Conservation (phyloP, 1,140 invertebrate genomes). For the Leptinotarsa texana region DNA sequence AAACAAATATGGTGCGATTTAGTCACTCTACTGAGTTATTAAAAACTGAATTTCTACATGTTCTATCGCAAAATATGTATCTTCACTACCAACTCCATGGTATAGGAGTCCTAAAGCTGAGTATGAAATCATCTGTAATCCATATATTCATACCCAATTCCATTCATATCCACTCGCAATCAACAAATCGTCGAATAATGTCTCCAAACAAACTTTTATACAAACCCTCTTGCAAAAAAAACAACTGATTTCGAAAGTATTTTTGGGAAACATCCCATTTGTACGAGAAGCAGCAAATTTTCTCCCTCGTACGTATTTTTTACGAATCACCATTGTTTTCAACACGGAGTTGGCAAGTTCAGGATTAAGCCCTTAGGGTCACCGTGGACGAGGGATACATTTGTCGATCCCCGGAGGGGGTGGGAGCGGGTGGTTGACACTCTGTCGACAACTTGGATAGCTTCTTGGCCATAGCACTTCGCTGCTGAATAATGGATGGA, state of each 20-base stretch:
- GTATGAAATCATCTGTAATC: too few relatives aligned
- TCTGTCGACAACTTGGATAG: constrained; percentile 30
- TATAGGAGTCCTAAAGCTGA: too few relatives aligned
- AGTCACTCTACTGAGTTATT: too few relatives aligned
- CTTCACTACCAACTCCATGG: too few relatives aligned
- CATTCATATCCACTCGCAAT: too few relatives aligned
- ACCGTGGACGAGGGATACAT: constrained; percentile 34
- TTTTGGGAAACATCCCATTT: constrained; percentile 27
- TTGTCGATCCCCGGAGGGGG: constrained; percentile 26
- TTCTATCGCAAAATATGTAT: too few relatives aligned
- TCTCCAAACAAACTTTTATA: neutral
- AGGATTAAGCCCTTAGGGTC: constrained; percentile 34
- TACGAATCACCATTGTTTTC: constrained; percentile 30
- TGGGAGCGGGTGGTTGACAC: constrained; percentile 27
- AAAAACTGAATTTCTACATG: too few relatives aligned
- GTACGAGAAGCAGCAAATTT: constrained; percentile 22
- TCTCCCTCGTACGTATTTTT: constrained; percentile 26
- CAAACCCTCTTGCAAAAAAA: neutral
- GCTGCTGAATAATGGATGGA: constrained; percentile 33
- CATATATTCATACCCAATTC: too few relatives aligned
- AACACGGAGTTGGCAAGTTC: constrained; percentile 31
- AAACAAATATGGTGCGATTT: too few relatives aligned
- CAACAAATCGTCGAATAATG: neutral
- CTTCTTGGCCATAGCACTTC: constrained; percentile 23
- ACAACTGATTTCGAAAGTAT: constrained; percentile 19